A percentile compares a stretch with the other conserved stretches of the same genome.
phyloP scores from a whole-genome alignment of 2,888 invertebrate species.

The Esperia sulphurella region DNA sequence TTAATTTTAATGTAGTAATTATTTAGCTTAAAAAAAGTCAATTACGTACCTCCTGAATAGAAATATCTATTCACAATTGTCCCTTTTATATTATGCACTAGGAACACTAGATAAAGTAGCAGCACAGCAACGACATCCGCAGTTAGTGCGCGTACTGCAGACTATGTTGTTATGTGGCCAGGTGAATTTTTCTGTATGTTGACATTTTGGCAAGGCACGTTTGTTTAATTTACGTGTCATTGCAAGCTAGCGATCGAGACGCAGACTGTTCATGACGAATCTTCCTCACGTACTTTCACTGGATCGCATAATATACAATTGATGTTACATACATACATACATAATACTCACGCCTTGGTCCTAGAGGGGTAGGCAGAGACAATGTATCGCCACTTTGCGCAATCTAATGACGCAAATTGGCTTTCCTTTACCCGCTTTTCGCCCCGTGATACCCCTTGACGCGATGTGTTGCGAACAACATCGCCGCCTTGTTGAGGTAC shows the following conservation, averaged over 20 bases:
- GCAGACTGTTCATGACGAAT: constrained; percentile 8
- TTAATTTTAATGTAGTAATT: too few species aligned
- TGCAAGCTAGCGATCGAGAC: background rate
- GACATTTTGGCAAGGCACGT: constrained; percentile 24
- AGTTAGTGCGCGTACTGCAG: constrained; percentile 7
- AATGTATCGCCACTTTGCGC: too few species aligned
- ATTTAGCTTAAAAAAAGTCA: too few species aligned
- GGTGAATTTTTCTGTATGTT: constrained; percentile 11
- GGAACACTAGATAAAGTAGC: background rate
- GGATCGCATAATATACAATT: background rate
- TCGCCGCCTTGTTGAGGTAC: too few species aligned
- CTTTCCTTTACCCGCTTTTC: too few species aligned
- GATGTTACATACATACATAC: too few species aligned
- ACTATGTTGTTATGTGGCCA: constrained; percentile 18
- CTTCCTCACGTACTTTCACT: constrained; percentile 37
- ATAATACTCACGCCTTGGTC: too few species aligned
- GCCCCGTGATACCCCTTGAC: too few species aligned
- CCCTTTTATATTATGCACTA: background rate
- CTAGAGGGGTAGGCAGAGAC: too few species aligned
- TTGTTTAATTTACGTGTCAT: constrained; percentile 25
- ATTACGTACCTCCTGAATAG: background rate
- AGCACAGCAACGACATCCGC: background rate
- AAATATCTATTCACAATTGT: background rate
- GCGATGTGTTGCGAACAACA: too few species aligned
- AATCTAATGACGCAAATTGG: too few species aligned